These are phyloP conservation scores for Xerus rutilus DNA, from an alignment of 2,797 vertebrate genomes.

Conservation along the genomic window DNA sequence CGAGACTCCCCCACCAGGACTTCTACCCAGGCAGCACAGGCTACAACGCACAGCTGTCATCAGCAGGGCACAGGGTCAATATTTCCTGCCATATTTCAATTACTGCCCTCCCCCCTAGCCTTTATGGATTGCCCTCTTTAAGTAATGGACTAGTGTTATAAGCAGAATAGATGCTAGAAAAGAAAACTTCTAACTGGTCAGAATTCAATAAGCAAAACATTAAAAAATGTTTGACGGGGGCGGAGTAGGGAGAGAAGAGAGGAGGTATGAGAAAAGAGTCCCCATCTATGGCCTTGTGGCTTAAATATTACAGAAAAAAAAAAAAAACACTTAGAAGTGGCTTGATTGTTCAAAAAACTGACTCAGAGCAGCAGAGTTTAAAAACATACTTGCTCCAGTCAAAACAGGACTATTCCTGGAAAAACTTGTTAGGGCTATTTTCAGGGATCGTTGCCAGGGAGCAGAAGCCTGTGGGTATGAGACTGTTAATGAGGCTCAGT, in stretches of 20 bases:
- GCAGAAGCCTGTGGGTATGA: neutral
- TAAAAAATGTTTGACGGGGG: neutral
- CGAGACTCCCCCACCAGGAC: neutral
- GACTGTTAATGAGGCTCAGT: conserved; percentile 17
- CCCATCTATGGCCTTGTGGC: neutral
- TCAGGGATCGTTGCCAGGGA: neutral
- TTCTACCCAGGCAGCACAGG: neutral
- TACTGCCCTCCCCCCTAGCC: neutral
- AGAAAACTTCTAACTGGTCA: conserved; percentile 55
- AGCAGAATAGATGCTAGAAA: neutral
- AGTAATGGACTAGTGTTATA: neutral
- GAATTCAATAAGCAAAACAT: conserved; percentile 65
- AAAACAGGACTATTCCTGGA: conserved; percentile 7
- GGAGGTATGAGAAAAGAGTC: neutral
- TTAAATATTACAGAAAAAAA: conserved; percentile 41
- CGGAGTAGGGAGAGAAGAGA: neutral
- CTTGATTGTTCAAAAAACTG: conserved; percentile 2
- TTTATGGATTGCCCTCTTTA: conserved; percentile 21
- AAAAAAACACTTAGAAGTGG: neutral
- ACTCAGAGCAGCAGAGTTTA: conserved; percentile 11
- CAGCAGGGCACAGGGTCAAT: neutral
- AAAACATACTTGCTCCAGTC: neutral
- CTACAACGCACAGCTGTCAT: neutral
- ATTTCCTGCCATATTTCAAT: conserved; percentile 50
- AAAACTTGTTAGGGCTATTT: neutral